Base-by-base conservation (phyloP, 2,797 vertebrate species). In the Acipenser ruthenus region DNA sequence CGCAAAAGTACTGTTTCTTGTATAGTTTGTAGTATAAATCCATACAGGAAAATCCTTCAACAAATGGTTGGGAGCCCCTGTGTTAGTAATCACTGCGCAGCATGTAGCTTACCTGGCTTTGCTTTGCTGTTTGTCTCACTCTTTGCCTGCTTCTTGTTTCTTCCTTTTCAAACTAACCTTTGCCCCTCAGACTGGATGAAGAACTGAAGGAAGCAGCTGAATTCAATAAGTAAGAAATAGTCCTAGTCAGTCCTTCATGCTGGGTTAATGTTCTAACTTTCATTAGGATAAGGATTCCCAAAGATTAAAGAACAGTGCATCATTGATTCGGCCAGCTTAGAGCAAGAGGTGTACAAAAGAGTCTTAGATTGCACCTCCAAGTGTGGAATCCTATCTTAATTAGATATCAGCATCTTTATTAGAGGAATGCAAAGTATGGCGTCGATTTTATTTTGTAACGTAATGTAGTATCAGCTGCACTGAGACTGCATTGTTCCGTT, bases 151-250 rank as follows among this genome's bases (percentile, higher is more conserved):
- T 73, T 84, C 63, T 81, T 70, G 48, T 66, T 68, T 56, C 68
- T 50, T 71, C 52, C 52, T 67, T 78, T 78, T 70, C 81, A 74
- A 53, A 69, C 50, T 63, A 50, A 15, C 66, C 15, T 12, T 86
- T 88, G 71, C 85, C 70, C 73, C 71, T 80, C 89, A 96, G 94
- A 87, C 89, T 95, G 92, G 94, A 97, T 82, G 88, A 95, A 85
- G 93, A 96, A 74, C 85, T 97, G 87, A 94, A 89, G 78, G 93
- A 94, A 76, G 80, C 93, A 64, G 87, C 91, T 10, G 92, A 94
- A 84, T 81, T 85, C 86, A 90, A 92, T 79, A 95, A 90, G 95
- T 98, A 93, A 93, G 91, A 80, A 71, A 68, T 50, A 62, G 37
- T 56, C 50, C 3, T 50, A 47, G 50, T 11, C 23, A 11, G 50